Base-by-base conservation (phyloP, 1,140 invertebrate species). In the Aphis craccivora region DNA sequence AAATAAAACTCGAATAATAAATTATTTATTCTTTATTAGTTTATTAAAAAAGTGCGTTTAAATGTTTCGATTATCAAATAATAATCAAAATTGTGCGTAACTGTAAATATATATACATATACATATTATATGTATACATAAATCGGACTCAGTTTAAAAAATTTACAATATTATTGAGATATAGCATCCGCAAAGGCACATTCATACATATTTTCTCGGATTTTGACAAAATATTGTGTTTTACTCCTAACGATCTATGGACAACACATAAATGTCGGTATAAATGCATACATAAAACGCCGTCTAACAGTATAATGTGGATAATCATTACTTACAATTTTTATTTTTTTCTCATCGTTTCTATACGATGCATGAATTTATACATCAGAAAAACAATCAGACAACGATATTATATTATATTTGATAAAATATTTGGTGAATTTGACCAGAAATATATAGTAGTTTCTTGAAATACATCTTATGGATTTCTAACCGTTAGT, bases 261-360 rank as follows among this genome's bases (percentile, higher is more conserved):
- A 87, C 45, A 20, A 51, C 45, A 48, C 84, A 84, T 8, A 87
- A 87, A 87, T 87, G 86, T 87, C n/a, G 86, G 7, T 87, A 51
- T 53, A 89, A 89, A 48, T 37, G 87, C 87, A 53, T 89, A 53
- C 8, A 89, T 53, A 37, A 89, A 89, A 89, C 87, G 87, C 87
- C 87, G 87, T 89, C 87, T 89, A 30, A 48, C 45, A 35, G 37
- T 35, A 51, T 51, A 88, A 51, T 51, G 48, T 88, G 22, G 8
- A 86, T 25, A 30, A 25, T 86, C 4, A 4, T 83, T 8, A 40
- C 37, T 83, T 8, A 40, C 37, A 40, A 9, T 87, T 48, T n/a
- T 43, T n/a, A 14, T 45, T 7, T n/a, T 87, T 87, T 48, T n/a
- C 11, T 35, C 3, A 1, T 37, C 30, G 23, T 45, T 87, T 87